Evolutionary conservation across 2,113 vertebrate species (phyloP), one percentile per base, ranked within the genome.

Genomic region (Aramus guarauna): DNA sequence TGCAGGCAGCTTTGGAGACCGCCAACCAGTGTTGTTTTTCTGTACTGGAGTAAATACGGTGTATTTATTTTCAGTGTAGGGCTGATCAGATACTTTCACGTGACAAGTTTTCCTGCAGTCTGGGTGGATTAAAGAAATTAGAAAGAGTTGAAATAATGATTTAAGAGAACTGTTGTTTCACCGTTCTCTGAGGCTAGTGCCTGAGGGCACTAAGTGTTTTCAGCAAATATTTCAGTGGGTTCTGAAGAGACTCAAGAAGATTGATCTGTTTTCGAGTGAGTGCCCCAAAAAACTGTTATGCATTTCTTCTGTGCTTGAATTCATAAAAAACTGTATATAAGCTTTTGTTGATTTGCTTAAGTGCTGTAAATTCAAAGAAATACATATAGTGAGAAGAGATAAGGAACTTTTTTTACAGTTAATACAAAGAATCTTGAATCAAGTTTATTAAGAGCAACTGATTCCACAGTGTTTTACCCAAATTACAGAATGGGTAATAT

Each of bases 11-110:
- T 17, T 16, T 1, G 4, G 34, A 14, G 37, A 11, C 24, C 6
- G 19, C 2, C 9, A 19, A 9, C 41, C 1, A 1, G 3, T n/a
- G 29, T 52, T 74, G 17, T 17, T 50, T 73, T 81, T 32, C 45
- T 52, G 11, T 34, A 13, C 20, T 15, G 27, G 32, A 32, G 23
- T 55, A 55, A 48, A 47, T 29, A 29, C 0, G 0, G 3, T 52
- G 14, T 66, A 11, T 39, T 68, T 74, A 39, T 88, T 92, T 79
- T 69, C 62, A 63, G 1, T 11, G 20, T 22, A 58, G 26, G 34
- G 23, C 27, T 88, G 82, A 63, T 80, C 36, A 80, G 47, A 60
- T 53, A 27, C 37, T 55, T 91, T 32, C 26, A 52, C 1, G 4
- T 67, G 64, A 66, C 18, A 43, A 24, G 21, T 85, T 93, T 64